These are phyloP conservation scores for Upupa epops DNA, from an alignment of 2,113 vertebrate genomes.

Conservation along the genomic window DNA sequence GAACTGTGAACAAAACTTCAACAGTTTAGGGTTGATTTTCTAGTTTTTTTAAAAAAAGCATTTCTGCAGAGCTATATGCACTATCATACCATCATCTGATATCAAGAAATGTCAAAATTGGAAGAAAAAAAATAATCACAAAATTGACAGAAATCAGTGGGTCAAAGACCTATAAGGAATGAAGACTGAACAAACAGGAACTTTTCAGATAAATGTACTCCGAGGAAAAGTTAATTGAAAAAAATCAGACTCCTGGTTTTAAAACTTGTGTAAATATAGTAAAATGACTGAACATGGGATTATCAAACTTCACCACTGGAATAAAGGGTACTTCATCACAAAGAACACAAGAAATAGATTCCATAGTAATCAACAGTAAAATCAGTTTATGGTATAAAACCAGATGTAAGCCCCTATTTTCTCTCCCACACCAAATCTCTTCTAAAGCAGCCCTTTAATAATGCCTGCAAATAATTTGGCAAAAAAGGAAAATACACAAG, in stretches of 20 bases:
- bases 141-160: background rate
- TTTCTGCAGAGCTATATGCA: background rate
- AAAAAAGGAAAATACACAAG: background rate
- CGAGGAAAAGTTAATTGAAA: background rate
- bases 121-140: background rate
- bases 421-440: slow-evolving; percentile 31
- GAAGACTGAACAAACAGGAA: background rate
- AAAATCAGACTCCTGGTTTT: background rate
- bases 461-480: slow-evolving; percentile 13
- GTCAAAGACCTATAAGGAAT: background rate
- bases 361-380: slow-evolving; percentile 23
- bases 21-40: background rate
- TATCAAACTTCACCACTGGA: background rate
- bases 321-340: background rate
- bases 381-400: slow-evolving; percentile 44
- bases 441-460: slow-evolving; percentile 11
- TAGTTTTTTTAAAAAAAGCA: background rate
- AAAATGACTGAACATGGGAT: background rate
- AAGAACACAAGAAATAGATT: slow-evolving; percentile 19
- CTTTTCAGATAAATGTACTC: background rate
- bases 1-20: background rate
- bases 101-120: background rate
- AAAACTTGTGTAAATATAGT: background rate
- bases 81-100: background rate
- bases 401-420: background rate